These are phyloP conservation scores for Pseudorhombus dupliciocellatus DNA, from an alignment of 2,113 vertebrate species.

Conservation along the genomic window DNA sequence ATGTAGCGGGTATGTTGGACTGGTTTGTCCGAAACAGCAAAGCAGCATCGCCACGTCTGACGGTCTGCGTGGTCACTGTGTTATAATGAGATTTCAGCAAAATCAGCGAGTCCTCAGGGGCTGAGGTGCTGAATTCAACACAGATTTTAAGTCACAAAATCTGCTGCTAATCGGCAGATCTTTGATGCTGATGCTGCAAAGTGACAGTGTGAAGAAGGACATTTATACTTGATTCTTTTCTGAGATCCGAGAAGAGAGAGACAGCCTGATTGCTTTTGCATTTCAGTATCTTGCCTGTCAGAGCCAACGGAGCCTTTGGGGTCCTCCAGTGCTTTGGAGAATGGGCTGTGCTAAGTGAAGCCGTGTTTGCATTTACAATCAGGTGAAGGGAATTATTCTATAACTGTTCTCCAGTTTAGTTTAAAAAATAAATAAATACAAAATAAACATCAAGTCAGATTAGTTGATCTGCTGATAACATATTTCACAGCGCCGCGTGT, in stretches of 20 bases:
- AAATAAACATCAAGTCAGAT: slow-evolving; percentile 14
- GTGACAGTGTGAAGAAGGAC: slow-evolving; percentile 33
- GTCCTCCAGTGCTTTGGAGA: slow-evolving; percentile 33
- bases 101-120: too few species aligned
- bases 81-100: slow-evolving; percentile 12
- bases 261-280: slow-evolving; percentile 59
- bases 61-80: slow-evolving; percentile 6
- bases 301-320: slow-evolving; percentile 47
- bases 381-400: slow-evolving; percentile 44
- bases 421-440: too few species aligned
- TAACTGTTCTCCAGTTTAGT: slow-evolving; percentile 8
- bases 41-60: background rate
- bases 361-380: slow-evolving; percentile 39
- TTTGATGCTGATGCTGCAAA: slow-evolving; percentile 15
- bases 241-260: slow-evolving; percentile 26
- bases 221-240: slow-evolving; percentile 45
- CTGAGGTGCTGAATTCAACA: slow-evolving; percentile 12
- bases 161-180: background rate
- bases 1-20: background rate
- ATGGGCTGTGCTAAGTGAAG: slow-evolving; percentile 47
- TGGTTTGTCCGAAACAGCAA: slow-evolving; percentile 7
- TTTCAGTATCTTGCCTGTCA: slow-evolving; percentile 55
- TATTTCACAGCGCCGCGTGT: background rate
- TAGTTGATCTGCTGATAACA: slow-evolving; percentile 14
- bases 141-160: background rate